These are phyloP conservation scores for Psittacula echo DNA, from an alignment of 2,797 vertebrate species.

Conservation along the genomic window DNA sequence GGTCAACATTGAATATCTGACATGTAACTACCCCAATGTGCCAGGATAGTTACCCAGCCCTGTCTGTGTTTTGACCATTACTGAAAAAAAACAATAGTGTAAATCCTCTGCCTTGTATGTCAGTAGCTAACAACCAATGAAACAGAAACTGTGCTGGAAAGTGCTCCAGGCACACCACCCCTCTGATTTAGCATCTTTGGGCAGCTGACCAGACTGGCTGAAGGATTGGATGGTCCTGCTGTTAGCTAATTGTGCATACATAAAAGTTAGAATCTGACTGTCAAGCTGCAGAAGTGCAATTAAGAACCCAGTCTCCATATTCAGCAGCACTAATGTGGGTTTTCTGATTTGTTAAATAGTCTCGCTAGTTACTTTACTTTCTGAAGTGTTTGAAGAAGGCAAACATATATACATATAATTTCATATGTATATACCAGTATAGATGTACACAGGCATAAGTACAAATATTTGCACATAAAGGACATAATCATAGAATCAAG, in stretches of 20 bases:
- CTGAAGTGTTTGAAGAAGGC: not conserved
- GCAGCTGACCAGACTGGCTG: conserved; percentile 66
- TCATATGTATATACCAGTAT: rapidly evolving
- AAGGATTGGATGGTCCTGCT: conserved; percentile 55
- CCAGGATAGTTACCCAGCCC: not conserved
- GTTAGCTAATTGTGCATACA: conserved; percentile 55
- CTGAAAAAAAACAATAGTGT: not conserved
- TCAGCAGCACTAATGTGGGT: not conserved
- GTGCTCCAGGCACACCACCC: conserved; percentile 40
- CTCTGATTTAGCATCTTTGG: conserved; percentile 61
- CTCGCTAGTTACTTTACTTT: not conserved
- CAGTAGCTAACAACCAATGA: not conserved
- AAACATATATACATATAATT: not conserved
- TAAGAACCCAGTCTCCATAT: not conserved
- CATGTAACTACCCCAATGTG: not conserved
- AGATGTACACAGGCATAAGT: not conserved
- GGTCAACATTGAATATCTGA: not conserved
- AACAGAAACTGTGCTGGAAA: conserved; percentile 24
- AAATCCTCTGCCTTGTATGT: not conserved
- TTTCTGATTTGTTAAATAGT: not conserved
- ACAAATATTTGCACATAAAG: not conserved
- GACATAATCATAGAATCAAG: not conserved
- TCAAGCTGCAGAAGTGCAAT: conserved; percentile 28
- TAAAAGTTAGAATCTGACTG: conserved; percentile 22
- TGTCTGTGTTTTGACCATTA: not conserved